These are phyloP conservation scores for Gryllus bimaculatus DNA, from an alignment of 1,140 invertebrate genomes.

Conservation along the genomic window DNA sequence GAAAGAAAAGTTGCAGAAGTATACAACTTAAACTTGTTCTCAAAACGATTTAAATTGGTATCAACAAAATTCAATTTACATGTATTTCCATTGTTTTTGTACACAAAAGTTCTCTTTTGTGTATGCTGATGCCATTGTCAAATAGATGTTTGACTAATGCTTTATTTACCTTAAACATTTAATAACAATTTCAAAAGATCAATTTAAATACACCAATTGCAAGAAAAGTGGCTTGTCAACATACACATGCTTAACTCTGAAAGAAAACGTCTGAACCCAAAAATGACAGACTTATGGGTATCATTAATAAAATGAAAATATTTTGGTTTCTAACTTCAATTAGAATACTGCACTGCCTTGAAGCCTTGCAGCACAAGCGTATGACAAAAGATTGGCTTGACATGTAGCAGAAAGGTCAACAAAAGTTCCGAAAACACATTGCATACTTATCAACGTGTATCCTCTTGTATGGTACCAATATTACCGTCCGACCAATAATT, in stretches of 20 bases:
- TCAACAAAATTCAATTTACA: neutral
- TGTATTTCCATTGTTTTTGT: neutral
- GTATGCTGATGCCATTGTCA: neutral
- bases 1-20: neutral
- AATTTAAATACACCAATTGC: too few relatives aligned
- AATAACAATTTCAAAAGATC: too few relatives aligned
- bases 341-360: neutral
- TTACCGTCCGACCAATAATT: constrained; percentile 9
- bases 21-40: neutral
- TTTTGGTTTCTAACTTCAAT: neutral
- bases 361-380: neutral
- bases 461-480: constrained; percentile 15
- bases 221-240: too few relatives aligned
- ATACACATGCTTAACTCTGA: too few relatives aligned
- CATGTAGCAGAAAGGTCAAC: neutral
- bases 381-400: neutral
- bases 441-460: constrained; percentile 12
- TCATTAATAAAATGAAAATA: neutral
- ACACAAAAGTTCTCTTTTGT: neutral
- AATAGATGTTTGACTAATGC: neutral
- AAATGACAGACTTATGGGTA: neutral
- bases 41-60: neutral
- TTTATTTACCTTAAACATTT: too few relatives aligned
- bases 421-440: neutral
- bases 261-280: too few relatives aligned